A percentile compares a stretch with the other conserved stretches of the same genome.
Evolutionary conservation across 2,797 vertebrate genomes (phyloP).

Genomic region (Nothura maculosa): DNA sequence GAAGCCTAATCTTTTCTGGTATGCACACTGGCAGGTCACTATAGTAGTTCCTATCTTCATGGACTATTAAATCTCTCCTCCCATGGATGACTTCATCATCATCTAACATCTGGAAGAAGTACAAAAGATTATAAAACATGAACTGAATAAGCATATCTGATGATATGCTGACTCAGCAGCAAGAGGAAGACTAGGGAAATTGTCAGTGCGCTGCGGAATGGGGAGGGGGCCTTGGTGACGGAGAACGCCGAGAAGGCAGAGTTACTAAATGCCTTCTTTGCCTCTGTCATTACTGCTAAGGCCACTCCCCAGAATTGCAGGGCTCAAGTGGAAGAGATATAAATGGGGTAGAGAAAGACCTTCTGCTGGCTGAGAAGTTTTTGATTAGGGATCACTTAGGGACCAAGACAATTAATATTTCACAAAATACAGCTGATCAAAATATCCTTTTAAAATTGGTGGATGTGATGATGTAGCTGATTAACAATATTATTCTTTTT

Average conservation of each 20-base stretch:
- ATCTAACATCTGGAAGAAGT: neutral
- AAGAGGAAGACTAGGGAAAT: too few species aligned
- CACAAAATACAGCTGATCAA: accelerated
- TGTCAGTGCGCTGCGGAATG: too few species aligned
- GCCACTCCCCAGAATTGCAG: too few species aligned
- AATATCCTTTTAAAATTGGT: neutral
- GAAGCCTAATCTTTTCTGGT: neutral
- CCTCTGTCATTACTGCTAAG: too few species aligned
- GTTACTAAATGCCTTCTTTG: too few species aligned
- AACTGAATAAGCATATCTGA: neutral
- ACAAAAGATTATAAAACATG: neutral
- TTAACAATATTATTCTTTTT: neutral
- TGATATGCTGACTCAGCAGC: too few species aligned
- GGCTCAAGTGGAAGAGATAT: too few species aligned
- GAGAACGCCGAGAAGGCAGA: too few species aligned
- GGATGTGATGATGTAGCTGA: accelerated
- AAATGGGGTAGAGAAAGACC: too few species aligned
- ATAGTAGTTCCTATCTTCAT: neutral
- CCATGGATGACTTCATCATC: conserved; percentile 8
- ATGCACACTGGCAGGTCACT: neutral
- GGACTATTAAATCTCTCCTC: conserved; percentile 24
- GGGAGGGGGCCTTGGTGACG: too few species aligned
- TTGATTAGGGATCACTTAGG: too few species aligned
- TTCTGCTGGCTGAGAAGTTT: too few species aligned
- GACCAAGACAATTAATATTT: neutral